phyloP scores from a whole-genome alignment of 2,113 vertebrate genomes.

The Myiopsitta monachus region DNA sequence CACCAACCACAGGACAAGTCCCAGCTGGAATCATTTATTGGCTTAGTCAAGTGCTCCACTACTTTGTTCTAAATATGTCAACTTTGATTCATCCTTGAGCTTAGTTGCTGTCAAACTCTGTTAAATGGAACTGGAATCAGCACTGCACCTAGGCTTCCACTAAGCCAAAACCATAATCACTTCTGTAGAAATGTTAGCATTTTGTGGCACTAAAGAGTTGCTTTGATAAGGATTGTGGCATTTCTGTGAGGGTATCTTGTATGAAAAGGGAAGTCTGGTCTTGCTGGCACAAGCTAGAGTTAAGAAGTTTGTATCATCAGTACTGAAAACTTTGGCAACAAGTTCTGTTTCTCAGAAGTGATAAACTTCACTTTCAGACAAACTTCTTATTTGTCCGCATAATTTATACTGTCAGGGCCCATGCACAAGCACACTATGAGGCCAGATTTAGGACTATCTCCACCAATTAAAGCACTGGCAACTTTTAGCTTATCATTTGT shows the following conservation, averaged over 20 bases:
- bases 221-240: not conserved
- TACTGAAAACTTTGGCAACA: not conserved
- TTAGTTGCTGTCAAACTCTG: slow-evolving; percentile 63
- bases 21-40: slow-evolving; percentile 69
- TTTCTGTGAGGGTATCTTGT: not conserved
- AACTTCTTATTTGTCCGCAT: not conserved
- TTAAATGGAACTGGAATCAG: slow-evolving; percentile 60
- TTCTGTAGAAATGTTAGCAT: slow-evolving; percentile 16
- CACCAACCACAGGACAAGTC: slow-evolving; percentile 34
- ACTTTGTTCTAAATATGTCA: slow-evolving; percentile 70
- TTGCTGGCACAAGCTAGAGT: not conserved
- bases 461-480: not conserved
- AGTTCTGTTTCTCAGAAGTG: not conserved
- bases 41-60: slow-evolving; percentile 58
- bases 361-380: not conserved
- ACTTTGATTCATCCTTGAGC: slow-evolving; percentile 52
- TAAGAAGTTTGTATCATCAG: not conserved
- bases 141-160: slow-evolving; percentile 39
- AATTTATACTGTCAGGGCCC: not conserved
- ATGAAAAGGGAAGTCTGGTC: not conserved
- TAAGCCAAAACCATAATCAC: slow-evolving; percentile 47
- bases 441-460: not conserved
- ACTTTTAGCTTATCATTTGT: rapidly evolving
- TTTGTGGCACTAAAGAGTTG: not conserved
- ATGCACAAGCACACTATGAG: not conserved